phyloP scores from a whole-genome alignment of 2,888 invertebrate species.

The Chironomus riparius region DNA sequence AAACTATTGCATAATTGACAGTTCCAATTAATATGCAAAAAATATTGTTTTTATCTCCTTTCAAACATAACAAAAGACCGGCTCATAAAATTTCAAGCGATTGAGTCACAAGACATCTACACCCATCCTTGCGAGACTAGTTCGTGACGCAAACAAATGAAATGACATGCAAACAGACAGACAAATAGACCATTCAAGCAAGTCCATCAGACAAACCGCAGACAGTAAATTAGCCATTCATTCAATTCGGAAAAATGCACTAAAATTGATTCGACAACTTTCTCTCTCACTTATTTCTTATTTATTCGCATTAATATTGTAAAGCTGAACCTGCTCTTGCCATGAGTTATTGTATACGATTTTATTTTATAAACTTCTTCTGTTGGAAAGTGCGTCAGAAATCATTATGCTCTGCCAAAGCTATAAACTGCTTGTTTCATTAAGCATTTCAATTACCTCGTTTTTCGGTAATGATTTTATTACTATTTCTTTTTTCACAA shows the following conservation, averaged over 20 bases:
- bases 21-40: no score
- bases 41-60: no score
- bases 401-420: background rate
- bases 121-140: no score
- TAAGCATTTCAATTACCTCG: background rate
- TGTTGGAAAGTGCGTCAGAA: conserved; percentile 7
- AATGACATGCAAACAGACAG: no score
- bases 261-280: conserved; percentile 18
- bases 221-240: background rate
- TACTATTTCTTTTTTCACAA: background rate
- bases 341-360: conserved; percentile 7
- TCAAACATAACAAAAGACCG: no score
- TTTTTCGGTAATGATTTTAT: background rate
- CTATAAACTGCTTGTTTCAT: background rate
- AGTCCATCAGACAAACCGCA: no score
- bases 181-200: no score
- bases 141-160: no score
- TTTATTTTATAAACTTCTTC: background rate
- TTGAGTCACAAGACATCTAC: no score
- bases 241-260: background rate
- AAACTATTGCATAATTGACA: no score
- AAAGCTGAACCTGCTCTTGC: background rate
- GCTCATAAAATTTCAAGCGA: no score
- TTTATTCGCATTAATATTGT: conserved; percentile 1
- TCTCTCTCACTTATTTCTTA: background rate